These are phyloP conservation scores for Phalacrocorax carbo DNA, from an alignment of 2,113 vertebrate genomes.

Conservation along the genomic window DNA sequence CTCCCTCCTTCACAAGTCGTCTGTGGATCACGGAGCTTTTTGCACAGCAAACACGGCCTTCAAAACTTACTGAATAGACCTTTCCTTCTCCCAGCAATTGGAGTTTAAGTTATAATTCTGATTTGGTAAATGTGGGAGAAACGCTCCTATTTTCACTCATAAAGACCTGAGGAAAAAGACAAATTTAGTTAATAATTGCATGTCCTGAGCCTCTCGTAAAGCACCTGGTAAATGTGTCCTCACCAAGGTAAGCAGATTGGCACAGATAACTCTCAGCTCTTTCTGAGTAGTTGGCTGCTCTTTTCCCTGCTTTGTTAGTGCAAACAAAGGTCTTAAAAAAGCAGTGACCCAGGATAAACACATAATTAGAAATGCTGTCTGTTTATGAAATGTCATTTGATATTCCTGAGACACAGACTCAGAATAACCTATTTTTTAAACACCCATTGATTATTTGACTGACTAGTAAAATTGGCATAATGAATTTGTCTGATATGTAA, in stretches of 20 bases:
- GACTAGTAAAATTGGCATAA: neutral
- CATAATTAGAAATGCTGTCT: neutral
- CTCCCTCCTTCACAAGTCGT: neutral
- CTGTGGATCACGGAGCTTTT: neutral
- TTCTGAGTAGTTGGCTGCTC: neutral
- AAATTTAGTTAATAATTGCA: neutral
- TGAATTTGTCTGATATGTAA: neutral
- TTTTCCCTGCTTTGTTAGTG: neutral
- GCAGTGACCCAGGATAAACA: neutral
- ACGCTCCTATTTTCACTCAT: neutral
- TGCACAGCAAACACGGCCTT: neutral
- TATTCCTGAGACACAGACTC: neutral
- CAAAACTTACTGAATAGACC: neutral
- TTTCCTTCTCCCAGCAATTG: neutral
- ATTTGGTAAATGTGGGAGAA: neutral
- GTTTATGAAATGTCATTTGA: neutral
- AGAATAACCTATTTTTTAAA: neutral
- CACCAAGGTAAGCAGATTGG: neutral
- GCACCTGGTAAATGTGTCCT: neutral
- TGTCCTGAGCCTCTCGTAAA: neutral
- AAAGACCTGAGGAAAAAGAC: neutral
- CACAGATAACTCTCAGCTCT: neutral
- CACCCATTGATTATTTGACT: neutral
- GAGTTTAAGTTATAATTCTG: neutral
- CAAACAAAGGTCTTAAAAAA: neutral